Evolutionary conservation across 53 echinoderm and acorn worm genomes (phyloP), one percentile per base, ranked within the genome.

Genomic region (Apostichopus leukothele): DNA sequence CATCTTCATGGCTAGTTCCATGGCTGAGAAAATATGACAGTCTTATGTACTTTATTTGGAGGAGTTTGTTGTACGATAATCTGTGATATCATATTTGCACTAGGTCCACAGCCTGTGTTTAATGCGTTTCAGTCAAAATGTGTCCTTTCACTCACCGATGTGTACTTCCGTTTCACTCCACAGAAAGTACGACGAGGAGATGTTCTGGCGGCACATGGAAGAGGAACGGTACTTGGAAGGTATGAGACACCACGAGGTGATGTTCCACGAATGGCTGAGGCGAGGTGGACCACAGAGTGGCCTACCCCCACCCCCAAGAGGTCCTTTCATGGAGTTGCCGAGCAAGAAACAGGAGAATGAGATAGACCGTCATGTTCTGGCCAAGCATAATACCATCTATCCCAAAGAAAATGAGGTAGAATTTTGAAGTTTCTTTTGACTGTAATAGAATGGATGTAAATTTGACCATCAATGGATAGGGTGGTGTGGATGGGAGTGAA

Each of bases 261-360:
- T 99, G 95, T 99, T 93, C 93, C 93, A 91, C 91, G 99, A 99
- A 67, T 99, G 99, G 99, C 93, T 96, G 86, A 93, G 99, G 84
- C 93, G 96, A 8, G 94, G 99, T 60, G 99, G 99, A 22, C 92
- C 96, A 79, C 93, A 96, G 2, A 93, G 92, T 91, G 94, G 94
- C 23, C 91, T 93, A 13, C 99, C 99, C 5, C 96, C 99, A 39
- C 97, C 95, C 5, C 84, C 93, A 94, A 83, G 53, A 5, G 90
- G 50, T 18, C 79, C 19, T 6, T 60, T 83, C 5, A 26, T 54
- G 54, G 94, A 90, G 66, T 88, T 95, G 96, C 93, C 90, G 39
- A 90, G 91, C 75, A 96, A 93, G 89, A 90, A 94, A 51, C 91
- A 94, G n/a, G 99, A 99, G n/a, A 93, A 96, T 0, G 93, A 96